phyloP scores from a whole-genome alignment of 2,888 invertebrate species.

The Carterocephalus palaemon region DNA sequence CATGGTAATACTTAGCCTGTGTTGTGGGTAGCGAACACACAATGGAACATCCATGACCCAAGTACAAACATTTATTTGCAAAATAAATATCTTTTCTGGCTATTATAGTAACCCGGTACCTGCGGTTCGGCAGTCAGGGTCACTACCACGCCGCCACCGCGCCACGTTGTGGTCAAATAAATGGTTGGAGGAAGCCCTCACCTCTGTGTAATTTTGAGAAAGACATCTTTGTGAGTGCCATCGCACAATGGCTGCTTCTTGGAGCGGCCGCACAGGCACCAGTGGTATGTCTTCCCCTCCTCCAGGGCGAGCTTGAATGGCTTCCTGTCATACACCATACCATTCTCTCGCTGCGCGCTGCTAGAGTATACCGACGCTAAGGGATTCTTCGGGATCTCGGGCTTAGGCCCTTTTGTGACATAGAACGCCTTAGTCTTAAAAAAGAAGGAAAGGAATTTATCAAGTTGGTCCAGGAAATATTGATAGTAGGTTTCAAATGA shows the following conservation, averaged over 20 bases:
- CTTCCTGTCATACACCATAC: constrained; percentile 90
- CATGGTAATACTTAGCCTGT: too few species aligned
- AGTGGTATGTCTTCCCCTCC: constrained; percentile 88
- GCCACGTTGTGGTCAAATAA: too few species aligned
- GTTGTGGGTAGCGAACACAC: too few species aligned
- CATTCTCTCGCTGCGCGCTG: constrained; percentile 82
- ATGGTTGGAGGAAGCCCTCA: constrained; percentile 37
- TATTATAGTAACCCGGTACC: too few species aligned
- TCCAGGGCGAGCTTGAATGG: constrained; percentile 89
- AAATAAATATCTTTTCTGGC: too few species aligned
- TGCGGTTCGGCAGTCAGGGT: too few species aligned
- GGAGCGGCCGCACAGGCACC: constrained; percentile 97
- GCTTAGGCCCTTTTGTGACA: constrained; percentile 61
- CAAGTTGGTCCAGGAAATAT: constrained; percentile 3
- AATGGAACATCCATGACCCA: too few species aligned
- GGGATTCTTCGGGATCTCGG: constrained; percentile 83
- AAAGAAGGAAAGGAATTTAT: constrained; percentile 20
- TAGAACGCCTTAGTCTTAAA: constrained; percentile 45
- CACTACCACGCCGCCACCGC: too few species aligned
- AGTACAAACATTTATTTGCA: too few species aligned
- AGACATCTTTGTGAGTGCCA: constrained; percentile 89
- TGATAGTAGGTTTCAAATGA: too few species aligned
- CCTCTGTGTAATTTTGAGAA: constrained; percentile 85
- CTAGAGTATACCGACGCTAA: constrained; percentile 81
- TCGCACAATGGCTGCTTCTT: constrained; percentile 97